These are phyloP conservation scores for Neomicropteryx cornuta DNA, from an alignment of 1,140 invertebrate genomes.

Conservation along the genomic window DNA sequence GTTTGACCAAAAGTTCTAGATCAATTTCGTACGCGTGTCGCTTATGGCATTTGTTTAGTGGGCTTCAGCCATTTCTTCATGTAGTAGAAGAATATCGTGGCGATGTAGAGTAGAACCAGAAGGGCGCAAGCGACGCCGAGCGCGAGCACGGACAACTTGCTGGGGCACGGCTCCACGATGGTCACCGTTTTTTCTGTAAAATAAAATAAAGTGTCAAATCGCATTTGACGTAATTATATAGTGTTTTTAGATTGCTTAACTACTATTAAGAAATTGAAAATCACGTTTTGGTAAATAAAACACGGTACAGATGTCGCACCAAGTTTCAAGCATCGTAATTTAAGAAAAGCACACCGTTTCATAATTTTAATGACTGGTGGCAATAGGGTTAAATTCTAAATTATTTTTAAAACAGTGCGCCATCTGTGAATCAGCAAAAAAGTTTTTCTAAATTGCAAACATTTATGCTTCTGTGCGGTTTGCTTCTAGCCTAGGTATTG, in stretches of 20 bases:
- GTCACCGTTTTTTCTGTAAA: slow-evolving; percentile 74
- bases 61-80: slow-evolving; percentile 84
- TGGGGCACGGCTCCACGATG: slow-evolving; percentile 79
- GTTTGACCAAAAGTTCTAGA: no score
- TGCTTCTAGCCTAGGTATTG: no score
- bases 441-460: no score
- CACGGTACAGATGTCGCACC: no score
- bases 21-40: slow-evolving; percentile 5
- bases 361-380: neutral
- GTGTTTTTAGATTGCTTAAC: no score
- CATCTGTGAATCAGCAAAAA: no score
- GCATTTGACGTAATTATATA: neutral
- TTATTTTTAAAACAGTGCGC: no score
- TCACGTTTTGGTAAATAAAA: no score
- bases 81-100: slow-evolving; percentile 80
- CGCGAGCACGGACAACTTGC: slow-evolving; percentile 77
- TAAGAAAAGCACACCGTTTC: no score
- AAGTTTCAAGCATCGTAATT: no score
- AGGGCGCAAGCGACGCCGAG: slow-evolving; percentile 82
- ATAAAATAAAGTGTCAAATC: slow-evolving; percentile 15
- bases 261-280: slow-evolving; percentile 3
- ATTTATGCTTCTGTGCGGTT: no score
- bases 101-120: slow-evolving; percentile 80
- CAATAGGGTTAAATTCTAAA: no score
- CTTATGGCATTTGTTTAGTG: slow-evolving; percentile 65